Evolutionary conservation across 2,888 invertebrate species (phyloP).

Genomic region (Orthonychiurus folsomi): DNA sequence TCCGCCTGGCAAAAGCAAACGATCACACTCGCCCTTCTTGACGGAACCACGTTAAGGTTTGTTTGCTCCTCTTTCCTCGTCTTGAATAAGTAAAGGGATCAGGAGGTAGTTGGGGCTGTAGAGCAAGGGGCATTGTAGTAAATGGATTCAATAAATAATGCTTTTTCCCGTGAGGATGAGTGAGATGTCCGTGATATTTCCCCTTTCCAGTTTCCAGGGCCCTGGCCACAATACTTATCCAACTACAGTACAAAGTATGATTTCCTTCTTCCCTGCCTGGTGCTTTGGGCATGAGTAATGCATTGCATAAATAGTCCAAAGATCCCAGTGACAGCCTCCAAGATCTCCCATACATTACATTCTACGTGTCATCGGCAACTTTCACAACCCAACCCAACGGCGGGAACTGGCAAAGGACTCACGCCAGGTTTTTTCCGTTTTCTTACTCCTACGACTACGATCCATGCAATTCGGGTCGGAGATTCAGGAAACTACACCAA

Average conservation of each 20-base stretch:
- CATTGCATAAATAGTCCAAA: neutral
- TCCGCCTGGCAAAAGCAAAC: neutral
- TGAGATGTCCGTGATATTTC: neutral
- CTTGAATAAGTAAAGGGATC: neutral
- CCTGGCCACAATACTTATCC: no score
- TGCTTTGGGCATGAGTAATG: neutral
- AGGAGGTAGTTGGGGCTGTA: no score
- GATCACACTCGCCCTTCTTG: neutral
- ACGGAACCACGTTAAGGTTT: no score
- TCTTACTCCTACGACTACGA: no score
- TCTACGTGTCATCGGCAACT: neutral
- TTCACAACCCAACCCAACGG: no score
- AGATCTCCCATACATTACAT: neutral
- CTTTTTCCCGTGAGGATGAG: neutral
- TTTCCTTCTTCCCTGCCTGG: neutral
- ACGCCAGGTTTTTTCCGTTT: neutral
- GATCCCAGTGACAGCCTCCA: neutral
- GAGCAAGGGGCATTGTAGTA: neutral
- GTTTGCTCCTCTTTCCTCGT: neutral
- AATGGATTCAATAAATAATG: neutral
- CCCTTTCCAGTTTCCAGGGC: constrained; percentile 4
- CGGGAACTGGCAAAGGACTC: neutral
- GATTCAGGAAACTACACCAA: no score
- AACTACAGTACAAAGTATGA: no score
- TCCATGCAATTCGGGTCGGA: no score